phyloP scores from a whole-genome alignment of 2,888 invertebrate genomes.

The Thymelicus acteon region DNA sequence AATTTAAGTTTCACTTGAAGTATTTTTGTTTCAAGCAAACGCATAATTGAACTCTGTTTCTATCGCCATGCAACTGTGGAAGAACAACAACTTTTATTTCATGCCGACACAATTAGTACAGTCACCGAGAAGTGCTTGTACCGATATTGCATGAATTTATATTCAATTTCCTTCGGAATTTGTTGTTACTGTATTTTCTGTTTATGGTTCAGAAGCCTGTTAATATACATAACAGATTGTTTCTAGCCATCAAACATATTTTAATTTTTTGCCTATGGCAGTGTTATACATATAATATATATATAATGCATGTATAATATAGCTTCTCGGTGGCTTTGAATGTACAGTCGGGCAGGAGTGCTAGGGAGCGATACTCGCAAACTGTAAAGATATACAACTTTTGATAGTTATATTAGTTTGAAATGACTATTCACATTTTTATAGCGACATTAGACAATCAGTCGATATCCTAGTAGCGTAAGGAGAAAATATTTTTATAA shows the following conservation, averaged over 20 bases:
- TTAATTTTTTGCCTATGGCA: too few species aligned
- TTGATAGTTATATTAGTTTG: constrained; percentile 29
- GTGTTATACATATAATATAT: too few species aligned
- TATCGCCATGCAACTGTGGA: neutral
- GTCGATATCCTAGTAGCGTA: constrained; percentile 52
- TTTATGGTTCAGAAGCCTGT: too few species aligned
- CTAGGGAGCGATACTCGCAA: neutral
- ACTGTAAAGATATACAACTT: constrained; percentile 36
- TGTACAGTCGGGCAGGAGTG: too few species aligned
- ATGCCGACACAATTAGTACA: neutral
- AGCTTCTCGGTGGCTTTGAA: too few species aligned
- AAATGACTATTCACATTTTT: constrained; percentile 26
- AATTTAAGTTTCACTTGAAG: neutral
- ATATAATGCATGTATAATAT: too few species aligned
- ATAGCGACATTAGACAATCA: constrained; percentile 52
- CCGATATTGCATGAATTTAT: neutral
- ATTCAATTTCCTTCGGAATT: too few species aligned
- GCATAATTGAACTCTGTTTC: neutral
- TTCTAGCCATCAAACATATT: too few species aligned
- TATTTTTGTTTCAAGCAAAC: too few species aligned
- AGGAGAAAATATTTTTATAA: constrained; percentile 70
- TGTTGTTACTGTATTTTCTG: too few species aligned
- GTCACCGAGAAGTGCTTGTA: neutral
- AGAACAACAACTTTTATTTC: neutral
- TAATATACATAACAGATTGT: too few species aligned